These are phyloP conservation scores for Melanostoma mellinum DNA, from an alignment of 2,888 invertebrate genomes.

Conservation along the genomic window DNA sequence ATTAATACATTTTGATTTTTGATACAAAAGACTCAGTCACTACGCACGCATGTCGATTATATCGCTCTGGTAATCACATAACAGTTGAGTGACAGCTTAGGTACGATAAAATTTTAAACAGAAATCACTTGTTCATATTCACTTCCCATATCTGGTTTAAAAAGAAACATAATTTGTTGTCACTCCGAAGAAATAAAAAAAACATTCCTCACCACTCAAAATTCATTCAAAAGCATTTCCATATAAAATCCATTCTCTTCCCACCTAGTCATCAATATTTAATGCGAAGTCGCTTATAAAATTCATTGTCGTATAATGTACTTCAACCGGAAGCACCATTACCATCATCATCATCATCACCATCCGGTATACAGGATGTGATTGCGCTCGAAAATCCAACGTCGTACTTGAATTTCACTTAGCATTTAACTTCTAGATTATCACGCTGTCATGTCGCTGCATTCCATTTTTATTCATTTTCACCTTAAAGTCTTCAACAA, in stretches of 20 bases:
- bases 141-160: no score
- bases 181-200: no score
- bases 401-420: conserved; percentile 39
- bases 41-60: no score
- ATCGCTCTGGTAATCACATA: no score
- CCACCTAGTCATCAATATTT: not conserved
- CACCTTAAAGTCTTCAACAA: conserved; percentile 32
- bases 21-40: no score
- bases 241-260: not conserved
- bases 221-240: not conserved
- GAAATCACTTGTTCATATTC: no score
- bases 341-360: conserved; percentile 16
- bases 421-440: not conserved
- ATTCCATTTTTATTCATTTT: conserved; percentile 38
- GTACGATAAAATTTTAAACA: no score
- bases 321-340: conserved; percentile 27
- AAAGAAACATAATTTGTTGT: no score
- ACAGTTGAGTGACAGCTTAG: no score
- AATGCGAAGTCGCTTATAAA: not conserved
- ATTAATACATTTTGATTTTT: no score
- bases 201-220: not conserved
- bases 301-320: conserved; percentile 7
- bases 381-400: conserved; percentile 24
- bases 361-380: conserved; percentile 47
- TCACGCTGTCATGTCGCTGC: conserved; percentile 20